Percentiles rank a stretch among this genome's conserved stretches.
Evolutionary conservation across 2,888 invertebrate species (phyloP).

Genomic region (Nemotelus nigrinus): DNA sequence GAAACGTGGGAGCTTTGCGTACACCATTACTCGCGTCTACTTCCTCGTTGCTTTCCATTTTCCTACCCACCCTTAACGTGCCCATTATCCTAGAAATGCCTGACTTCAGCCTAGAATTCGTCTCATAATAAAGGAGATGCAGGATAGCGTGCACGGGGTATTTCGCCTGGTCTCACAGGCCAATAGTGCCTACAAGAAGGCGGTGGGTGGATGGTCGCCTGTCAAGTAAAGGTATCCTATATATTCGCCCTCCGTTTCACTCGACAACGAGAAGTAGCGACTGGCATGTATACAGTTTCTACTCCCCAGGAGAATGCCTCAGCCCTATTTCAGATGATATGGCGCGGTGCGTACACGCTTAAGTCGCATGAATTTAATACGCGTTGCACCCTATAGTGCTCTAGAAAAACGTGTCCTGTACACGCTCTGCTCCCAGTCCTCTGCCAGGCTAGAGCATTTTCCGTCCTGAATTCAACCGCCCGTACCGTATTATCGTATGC

Average conservation of each 20-base stretch:
- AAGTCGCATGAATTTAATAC: slow-evolving; percentile 44
- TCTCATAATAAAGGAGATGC: neutral
- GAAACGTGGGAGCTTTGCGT: slow-evolving; percentile 17
- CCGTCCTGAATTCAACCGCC: slow-evolving; percentile 14
- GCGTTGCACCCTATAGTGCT: slow-evolving; percentile 48
- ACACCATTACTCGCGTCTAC: slow-evolving; percentile 1
- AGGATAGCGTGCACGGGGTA: slow-evolving; percentile 17
- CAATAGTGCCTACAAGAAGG: slow-evolving; percentile 20
- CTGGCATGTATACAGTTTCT: slow-evolving; percentile 28
- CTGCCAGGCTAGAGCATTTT: slow-evolving; percentile 23
- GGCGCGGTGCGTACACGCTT: slow-evolving; percentile 48
- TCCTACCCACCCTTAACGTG: neutral
- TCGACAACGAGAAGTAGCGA: slow-evolving; percentile 34
- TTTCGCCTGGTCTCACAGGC: slow-evolving; percentile 17
- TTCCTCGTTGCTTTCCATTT: slow-evolving; percentile 12
- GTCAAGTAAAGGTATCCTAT: neutral
- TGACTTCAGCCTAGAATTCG: slow-evolving; percentile 23
- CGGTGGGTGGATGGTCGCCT: neutral
- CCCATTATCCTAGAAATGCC: slow-evolving; percentile 35
- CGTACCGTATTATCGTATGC: slow-evolving; percentile 2
- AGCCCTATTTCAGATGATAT: slow-evolving; percentile 41
- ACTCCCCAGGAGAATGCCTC: slow-evolving; percentile 24
- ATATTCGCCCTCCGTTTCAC: neutral
- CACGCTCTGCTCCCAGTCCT: slow-evolving; percentile 23
- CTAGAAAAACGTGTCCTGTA: slow-evolving; percentile 40